Conservation (phyloP, 2,113 vertebrate species). For the Ardeotis arabs region DNA sequence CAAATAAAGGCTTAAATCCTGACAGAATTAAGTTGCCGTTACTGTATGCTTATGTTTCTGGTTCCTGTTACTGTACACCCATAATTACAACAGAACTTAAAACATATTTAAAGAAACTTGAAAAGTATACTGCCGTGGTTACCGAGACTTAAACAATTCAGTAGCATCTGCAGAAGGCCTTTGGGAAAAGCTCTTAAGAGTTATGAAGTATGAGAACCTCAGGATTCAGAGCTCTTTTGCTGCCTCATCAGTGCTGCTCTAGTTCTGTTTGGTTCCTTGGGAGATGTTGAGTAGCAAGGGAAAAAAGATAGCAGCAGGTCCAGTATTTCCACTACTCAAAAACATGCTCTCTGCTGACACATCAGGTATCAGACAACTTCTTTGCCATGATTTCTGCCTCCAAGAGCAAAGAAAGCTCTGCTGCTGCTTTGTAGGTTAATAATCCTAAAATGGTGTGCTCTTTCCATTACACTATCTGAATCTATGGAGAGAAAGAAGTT, state of each 20-base stretch:
- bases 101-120: neutral
- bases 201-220: neutral
- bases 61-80: neutral
- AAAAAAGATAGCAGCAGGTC: neutral
- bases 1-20: neutral
- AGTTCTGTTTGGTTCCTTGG: neutral
- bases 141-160: neutral
- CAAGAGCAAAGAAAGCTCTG: neutral
- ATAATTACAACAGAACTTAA: neutral
- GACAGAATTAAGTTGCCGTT: neutral
- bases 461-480: neutral
- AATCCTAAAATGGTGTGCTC: neutral
- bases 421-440: neutral
- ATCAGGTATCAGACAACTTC: neutral
- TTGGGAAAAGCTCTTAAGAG: neutral
- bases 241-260: neutral
- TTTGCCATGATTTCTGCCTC: neutral
- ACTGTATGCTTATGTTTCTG: neutral
- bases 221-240: neutral
- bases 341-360: neutral
- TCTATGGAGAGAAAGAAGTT: neutral
- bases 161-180: neutral
- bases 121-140: neutral
- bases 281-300: neutral
- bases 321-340: neutral